A percentile compares a stretch with the other conserved stretches of the same genome.
Conservation (phyloP, 2,113 vertebrate species). For the Tauraco erythrolophus region DNA sequence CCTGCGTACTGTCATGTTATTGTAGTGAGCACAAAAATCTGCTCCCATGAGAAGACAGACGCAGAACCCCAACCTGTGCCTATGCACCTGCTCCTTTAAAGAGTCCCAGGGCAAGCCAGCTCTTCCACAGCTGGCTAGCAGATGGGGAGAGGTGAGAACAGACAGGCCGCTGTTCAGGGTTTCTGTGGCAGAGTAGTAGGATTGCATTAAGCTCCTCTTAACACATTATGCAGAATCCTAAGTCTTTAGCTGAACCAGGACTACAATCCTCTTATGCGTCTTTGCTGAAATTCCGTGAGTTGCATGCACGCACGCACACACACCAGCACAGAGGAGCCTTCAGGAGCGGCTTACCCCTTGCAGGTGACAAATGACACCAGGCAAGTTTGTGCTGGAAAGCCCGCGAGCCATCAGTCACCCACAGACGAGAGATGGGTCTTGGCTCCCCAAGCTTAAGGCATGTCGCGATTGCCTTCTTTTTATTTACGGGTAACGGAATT, state of each 20-base stretch:
- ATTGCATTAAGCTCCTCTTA: constrained; percentile 67
- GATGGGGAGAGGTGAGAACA: constrained; percentile 66
- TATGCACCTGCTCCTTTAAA: constrained; percentile 48
- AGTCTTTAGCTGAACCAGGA: constrained; percentile 56
- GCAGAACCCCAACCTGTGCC: background rate
- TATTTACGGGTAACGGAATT: constrained; percentile 40
- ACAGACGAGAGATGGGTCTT: background rate
- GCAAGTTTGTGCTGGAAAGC: constrained; percentile 59
- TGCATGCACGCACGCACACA: constrained; percentile 55
- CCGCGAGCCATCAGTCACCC: background rate
- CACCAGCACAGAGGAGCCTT: constrained; percentile 58
- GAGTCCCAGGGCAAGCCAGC: background rate
- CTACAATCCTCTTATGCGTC: constrained; percentile 66
- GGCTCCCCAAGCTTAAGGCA: background rate
- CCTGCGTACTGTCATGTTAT: background rate
- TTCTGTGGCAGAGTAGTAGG: constrained; percentile 59
- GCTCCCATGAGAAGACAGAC: background rate
- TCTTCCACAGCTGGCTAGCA: constrained; percentile 50
- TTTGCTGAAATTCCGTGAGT: constrained; percentile 62
- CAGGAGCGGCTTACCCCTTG: constrained; percentile 1
- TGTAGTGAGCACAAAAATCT: background rate
- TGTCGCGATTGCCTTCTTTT: constrained; percentile 30
- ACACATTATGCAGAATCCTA: constrained; percentile 61
- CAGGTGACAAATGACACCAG: constrained; percentile 45
- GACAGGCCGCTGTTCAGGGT: constrained; percentile 54